phyloP scores from a whole-genome alignment of 2,113 vertebrate genomes.

The Sus scrofa region DNA sequence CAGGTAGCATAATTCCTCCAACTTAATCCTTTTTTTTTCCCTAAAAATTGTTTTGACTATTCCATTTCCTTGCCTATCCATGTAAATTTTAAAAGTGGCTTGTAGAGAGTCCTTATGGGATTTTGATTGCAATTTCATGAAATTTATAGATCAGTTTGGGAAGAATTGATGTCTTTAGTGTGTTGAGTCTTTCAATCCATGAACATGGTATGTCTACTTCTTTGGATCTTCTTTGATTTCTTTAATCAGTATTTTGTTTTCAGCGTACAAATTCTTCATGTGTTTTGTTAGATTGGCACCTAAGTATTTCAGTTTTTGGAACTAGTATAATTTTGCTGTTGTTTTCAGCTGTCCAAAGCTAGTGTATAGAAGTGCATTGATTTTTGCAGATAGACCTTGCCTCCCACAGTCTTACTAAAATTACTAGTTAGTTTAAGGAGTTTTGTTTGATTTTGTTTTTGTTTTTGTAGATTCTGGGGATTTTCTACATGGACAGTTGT shows the following conservation, averaged over 20 bases:
- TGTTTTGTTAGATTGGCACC: background rate
- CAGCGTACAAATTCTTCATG: background rate
- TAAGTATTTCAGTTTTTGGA: background rate
- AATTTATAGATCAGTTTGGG: background rate
- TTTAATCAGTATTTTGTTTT: conserved; percentile 42
- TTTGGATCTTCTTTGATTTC: background rate
- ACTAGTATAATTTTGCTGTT: background rate
- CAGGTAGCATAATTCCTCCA: background rate
- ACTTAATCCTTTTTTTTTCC: conserved; percentile 22
- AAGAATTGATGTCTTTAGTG: background rate
- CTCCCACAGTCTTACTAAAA: background rate
- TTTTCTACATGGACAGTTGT: background rate
- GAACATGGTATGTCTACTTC: background rate
- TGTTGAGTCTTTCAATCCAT: background rate
- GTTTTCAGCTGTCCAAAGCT: background rate
- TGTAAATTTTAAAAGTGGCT: background rate
- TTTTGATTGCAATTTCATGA: background rate
- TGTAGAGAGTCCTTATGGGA: background rate
- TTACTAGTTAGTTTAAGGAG: background rate
- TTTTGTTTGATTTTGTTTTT: conserved; percentile 12
- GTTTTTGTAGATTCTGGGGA: background rate
- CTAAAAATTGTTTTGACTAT: background rate
- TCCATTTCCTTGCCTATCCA: background rate
- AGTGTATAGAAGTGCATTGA: background rate
- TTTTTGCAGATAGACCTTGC: background rate